A percentile compares a stretch with the other conserved stretches of the same genome.
These are phyloP conservation scores for Pelobates cultripes DNA, from an alignment of 2,797 vertebrate species.

Conservation along the genomic window DNA sequence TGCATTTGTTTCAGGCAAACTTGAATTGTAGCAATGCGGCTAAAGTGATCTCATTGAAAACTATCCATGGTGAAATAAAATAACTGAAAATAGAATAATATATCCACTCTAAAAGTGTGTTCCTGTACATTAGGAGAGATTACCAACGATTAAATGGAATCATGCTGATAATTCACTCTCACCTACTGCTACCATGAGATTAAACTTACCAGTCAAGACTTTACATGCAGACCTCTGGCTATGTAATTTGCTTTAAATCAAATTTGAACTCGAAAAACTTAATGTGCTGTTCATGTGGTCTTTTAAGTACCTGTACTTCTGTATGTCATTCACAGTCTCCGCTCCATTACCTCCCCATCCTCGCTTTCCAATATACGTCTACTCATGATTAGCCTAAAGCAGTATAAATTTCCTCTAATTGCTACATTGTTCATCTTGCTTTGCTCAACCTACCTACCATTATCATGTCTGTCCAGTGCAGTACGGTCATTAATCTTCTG, in stretches of 20 bases:
- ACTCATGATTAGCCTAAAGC: slow-evolving; percentile 6
- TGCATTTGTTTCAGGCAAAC: too few species aligned
- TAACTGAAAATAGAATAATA: not conserved
- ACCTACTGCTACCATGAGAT: slow-evolving; percentile 42
- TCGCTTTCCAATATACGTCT: not conserved
- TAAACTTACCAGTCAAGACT: slow-evolving; percentile 32
- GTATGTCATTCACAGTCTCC: slow-evolving; percentile 25
- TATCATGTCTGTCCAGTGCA: not conserved
- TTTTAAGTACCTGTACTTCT: slow-evolving; percentile 33
- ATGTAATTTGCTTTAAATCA: slow-evolving; percentile 41
- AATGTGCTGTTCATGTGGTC: slow-evolving; percentile 43
- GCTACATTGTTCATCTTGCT: not conserved
- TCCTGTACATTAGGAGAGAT: slow-evolving; percentile 29
- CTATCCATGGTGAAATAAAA: too few species aligned
- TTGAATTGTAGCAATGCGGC: too few species aligned
- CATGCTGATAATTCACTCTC: slow-evolving; percentile 32
- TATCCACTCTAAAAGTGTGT: slow-evolving; percentile 2
- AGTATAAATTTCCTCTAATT: slow-evolving; percentile 19
- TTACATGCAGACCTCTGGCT: slow-evolving; percentile 38
- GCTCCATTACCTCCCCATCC: not conserved
- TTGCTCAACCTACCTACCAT: not conserved
- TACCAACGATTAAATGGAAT: slow-evolving; percentile 43
- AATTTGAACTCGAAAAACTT: slow-evolving; percentile 28
- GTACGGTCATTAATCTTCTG: not conserved
- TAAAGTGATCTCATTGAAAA: too few species aligned